These are phyloP conservation scores for Andrena marginata DNA, from an alignment of 2,888 invertebrate genomes.

Conservation along the genomic window DNA sequence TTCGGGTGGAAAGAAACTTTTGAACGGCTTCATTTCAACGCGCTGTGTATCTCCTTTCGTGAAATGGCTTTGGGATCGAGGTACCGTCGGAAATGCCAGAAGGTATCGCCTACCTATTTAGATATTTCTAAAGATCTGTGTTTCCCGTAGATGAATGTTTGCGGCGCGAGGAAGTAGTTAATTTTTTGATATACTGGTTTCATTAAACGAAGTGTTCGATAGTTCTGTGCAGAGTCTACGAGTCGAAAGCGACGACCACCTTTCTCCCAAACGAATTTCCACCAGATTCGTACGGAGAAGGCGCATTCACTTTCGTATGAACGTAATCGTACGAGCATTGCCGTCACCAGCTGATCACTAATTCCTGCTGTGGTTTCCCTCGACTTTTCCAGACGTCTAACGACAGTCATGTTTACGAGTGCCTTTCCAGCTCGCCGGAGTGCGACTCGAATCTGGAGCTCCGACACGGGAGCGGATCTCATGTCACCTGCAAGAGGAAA, in stretches of 20 bases:
- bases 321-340: background rate
- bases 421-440: constrained; percentile 89
- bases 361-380: constrained; percentile 6
- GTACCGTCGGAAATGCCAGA: background rate
- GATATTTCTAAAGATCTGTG: background rate
- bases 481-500: constrained; percentile 84
- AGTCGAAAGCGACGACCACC: background rate
- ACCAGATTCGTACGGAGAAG: background rate
- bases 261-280: background rate
- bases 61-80: constrained; percentile 1
- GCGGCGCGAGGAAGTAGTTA: too few species aligned
- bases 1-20: background rate
- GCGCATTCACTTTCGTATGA: background rate
- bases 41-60: background rate
- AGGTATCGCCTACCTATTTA: constrained; percentile 4
- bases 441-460: constrained; percentile 87
- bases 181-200: background rate
- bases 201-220: background rate
- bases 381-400: constrained; percentile 84
- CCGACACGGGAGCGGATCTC: constrained; percentile 83
- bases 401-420: constrained; percentile 88
- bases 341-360: background rate
- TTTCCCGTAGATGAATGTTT: background rate
- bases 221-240: background rate
- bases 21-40: background rate